Evolutionary conservation across 2,113 vertebrate species (phyloP).

Genomic region (Alligator sinensis): DNA sequence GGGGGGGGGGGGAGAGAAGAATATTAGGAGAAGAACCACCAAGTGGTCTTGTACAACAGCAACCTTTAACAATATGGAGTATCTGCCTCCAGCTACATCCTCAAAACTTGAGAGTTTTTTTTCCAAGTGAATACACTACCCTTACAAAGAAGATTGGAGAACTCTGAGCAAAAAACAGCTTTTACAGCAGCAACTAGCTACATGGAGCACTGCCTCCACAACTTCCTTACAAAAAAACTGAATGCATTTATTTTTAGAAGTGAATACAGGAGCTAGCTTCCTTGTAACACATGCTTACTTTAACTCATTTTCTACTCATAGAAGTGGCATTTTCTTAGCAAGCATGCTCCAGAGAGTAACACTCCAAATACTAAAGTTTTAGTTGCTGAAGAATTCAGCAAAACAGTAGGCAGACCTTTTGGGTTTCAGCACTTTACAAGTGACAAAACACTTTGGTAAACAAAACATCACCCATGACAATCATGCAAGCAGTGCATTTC

Average conservation of each 20-base stretch:
- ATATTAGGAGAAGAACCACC: no score
- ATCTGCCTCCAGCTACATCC: neutral
- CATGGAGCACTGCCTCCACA: no score
- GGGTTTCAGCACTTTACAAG: neutral
- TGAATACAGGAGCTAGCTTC: neutral
- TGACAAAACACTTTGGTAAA: neutral
- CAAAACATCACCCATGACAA: rapidly evolving
- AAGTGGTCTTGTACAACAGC: neutral
- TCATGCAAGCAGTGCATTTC: neutral
- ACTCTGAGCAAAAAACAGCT: no score
- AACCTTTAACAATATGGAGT: neutral
- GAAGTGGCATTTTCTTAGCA: neutral
- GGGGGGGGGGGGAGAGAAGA: neutral
- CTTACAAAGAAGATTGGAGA: no score
- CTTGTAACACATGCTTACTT: neutral
- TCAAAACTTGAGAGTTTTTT: neutral
- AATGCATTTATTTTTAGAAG: neutral
- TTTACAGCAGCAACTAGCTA: no score
- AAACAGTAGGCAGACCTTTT: neutral
- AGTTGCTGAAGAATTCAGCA: neutral
- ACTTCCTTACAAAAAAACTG: neutral
- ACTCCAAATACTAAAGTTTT: neutral
- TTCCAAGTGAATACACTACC: no score
- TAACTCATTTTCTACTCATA: neutral
- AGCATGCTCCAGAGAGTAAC: neutral